Percentiles rank a stretch among this genome's conserved stretches.
Conservation (phyloP, 2,888 invertebrate genomes). For the Cerastoderma edule region DNA sequence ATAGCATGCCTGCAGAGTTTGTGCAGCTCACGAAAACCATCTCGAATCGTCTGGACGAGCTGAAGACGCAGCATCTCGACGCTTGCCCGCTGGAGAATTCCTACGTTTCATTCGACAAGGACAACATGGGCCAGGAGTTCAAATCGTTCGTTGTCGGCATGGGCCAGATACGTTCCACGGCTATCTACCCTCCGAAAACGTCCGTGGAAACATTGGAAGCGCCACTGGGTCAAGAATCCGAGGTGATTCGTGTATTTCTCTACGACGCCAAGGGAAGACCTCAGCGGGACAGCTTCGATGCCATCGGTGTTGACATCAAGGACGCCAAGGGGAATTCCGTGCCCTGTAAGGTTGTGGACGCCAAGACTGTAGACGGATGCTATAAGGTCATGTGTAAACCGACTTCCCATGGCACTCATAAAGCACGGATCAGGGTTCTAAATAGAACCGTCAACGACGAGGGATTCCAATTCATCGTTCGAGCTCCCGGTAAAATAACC, state of each 20-base stretch:
- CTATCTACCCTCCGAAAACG: slow-evolving; percentile 67
- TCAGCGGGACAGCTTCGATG: slow-evolving; percentile 64
- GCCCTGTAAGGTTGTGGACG: slow-evolving; percentile 55
- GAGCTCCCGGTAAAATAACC: slow-evolving; percentile 64
- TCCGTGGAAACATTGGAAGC: slow-evolving; percentile 65
- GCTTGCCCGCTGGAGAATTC: slow-evolving; percentile 64
- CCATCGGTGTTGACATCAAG: slow-evolving; percentile 60
- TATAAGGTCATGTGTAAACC: slow-evolving; percentile 63
- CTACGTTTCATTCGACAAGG: slow-evolving; percentile 62
- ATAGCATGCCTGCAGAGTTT: slow-evolving; percentile 67
- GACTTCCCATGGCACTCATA: slow-evolving; percentile 57
- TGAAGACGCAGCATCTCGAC: slow-evolving; percentile 60
- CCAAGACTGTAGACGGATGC: slow-evolving; percentile 65
- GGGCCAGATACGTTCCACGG: slow-evolving; percentile 65
- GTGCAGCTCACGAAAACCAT: slow-evolving; percentile 59
- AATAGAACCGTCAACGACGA: slow-evolving; percentile 62
- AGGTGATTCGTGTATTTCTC: slow-evolving; percentile 63
- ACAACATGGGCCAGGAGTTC: slow-evolving; percentile 61
- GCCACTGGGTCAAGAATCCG: slow-evolving; percentile 60
- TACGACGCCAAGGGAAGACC: slow-evolving; percentile 64
- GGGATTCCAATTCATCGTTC: slow-evolving; percentile 60
- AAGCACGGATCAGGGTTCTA: slow-evolving; percentile 55
- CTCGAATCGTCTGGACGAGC: slow-evolving; percentile 48
- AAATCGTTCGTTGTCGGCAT: slow-evolving; percentile 60
- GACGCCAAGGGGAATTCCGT: slow-evolving; percentile 61